These are phyloP conservation scores for Dinomys branickii DNA, from an alignment of 2,113 vertebrate genomes.

Conservation along the genomic window DNA sequence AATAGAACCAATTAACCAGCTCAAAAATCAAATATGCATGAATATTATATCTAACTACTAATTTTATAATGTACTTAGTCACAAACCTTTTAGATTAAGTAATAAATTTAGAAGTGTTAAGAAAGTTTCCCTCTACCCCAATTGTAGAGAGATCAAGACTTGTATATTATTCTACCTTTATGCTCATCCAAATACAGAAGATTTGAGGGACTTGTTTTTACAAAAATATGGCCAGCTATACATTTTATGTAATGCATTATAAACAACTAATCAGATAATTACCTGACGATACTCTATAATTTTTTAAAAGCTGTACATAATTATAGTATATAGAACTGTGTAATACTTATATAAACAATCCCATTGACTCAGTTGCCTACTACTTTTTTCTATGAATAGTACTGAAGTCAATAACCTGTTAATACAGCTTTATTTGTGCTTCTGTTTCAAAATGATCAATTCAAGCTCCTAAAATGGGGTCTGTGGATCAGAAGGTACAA, in stretches of 20 bases:
- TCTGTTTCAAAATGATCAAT: not conserved
- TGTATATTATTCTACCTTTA: not conserved
- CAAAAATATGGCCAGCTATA: not conserved
- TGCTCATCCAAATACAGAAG: not conserved
- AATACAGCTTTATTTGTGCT: not conserved
- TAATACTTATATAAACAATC: not conserved
- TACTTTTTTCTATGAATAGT: not conserved
- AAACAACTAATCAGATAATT: not conserved
- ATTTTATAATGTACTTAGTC: not conserved
- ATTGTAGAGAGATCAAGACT: not conserved
- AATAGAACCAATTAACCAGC: not conserved
- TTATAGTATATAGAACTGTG: not conserved
- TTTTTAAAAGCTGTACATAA: not conserved
- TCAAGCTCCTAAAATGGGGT: not conserved
- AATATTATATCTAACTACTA: not conserved
- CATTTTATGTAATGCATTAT: not conserved
- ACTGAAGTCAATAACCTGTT: not conserved
- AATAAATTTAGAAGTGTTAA: not conserved
- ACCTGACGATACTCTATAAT: not conserved
- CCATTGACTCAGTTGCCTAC: not conserved
- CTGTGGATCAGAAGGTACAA: not conserved
- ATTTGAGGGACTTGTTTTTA: not conserved
- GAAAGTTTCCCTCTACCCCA: not conserved
- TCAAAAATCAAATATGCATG: constrained; percentile 23
- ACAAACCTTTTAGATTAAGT: constrained; percentile 13